A percentile compares a stretch with the other conserved stretches of the same genome.
Conservation (phyloP, 35 echinoderm and acorn worm genomes). For the Eucidaris tribuloides region DNA sequence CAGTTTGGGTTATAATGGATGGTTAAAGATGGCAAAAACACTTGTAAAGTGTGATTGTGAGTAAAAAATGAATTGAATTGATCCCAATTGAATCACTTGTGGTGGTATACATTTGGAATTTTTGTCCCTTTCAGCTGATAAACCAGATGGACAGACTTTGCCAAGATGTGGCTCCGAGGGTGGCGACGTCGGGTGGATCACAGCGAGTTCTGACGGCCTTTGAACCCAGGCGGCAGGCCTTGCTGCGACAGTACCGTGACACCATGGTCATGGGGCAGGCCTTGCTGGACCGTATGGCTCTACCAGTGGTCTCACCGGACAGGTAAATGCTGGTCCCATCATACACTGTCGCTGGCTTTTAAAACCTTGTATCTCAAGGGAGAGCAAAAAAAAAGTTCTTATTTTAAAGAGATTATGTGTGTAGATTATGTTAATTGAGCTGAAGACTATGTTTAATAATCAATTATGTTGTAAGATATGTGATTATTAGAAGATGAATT, state of each 20-base stretch:
- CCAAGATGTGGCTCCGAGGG: slow-evolving; percentile 68
- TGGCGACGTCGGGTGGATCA: slow-evolving; percentile 44
- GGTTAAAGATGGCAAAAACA: too few relatives aligned
- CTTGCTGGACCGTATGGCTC: slow-evolving; percentile 65
- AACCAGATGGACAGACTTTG: slow-evolving; percentile 66
- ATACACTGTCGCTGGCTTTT: background rate
- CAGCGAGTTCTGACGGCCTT: slow-evolving; percentile 37
- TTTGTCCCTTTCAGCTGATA: slow-evolving; percentile 25
- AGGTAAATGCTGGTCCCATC: slow-evolving; percentile 39
- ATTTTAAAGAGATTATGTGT: background rate
- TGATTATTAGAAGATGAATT: too few relatives aligned
- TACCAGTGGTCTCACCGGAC: slow-evolving; percentile 62
- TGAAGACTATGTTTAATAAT: too few relatives aligned
- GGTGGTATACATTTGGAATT: background rate
- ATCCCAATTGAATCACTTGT: too few relatives aligned
- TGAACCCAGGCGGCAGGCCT: slow-evolving; percentile 42
- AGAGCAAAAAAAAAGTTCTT: background rate
- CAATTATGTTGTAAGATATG: too few relatives aligned
- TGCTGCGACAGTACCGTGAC: slow-evolving; percentile 60
- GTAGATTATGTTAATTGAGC: too few relatives aligned
- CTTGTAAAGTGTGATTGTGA: too few relatives aligned
- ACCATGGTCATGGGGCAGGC: slow-evolving; percentile 82
- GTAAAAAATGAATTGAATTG: too few relatives aligned
- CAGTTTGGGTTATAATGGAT: too few relatives aligned
- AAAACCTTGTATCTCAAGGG: background rate